These are phyloP conservation scores for Hyposoter dolosus DNA, from an alignment of 2,888 invertebrate species.

Conservation along the genomic window DNA sequence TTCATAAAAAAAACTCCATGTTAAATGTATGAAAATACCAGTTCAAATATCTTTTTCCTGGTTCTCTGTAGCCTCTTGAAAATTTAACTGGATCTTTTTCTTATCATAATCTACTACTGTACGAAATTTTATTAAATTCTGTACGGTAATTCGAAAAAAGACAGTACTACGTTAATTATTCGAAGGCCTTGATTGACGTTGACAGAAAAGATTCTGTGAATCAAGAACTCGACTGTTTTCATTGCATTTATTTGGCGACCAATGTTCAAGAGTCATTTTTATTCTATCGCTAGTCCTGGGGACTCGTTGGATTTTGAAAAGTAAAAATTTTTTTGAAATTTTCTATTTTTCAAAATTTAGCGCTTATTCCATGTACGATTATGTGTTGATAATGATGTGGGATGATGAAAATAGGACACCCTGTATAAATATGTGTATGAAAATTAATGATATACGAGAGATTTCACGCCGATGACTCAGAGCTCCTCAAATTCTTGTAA, in stretches of 20 bases:
- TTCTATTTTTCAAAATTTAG: not conserved
- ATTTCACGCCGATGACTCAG: not conserved
- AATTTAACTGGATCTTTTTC: too few species aligned
- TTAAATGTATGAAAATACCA: too few species aligned
- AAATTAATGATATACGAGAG: not conserved
- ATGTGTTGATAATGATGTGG: not conserved
- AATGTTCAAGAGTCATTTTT: not conserved
- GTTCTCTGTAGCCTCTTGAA: too few species aligned
- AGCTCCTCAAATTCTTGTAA: not conserved
- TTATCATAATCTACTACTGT: too few species aligned
- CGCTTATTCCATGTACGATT: not conserved
- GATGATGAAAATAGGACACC: not conserved
- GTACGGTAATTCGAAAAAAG: too few species aligned
- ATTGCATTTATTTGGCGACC: not conserved
- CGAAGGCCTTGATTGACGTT: not conserved
- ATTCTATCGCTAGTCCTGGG: not conserved
- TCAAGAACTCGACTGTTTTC: not conserved
- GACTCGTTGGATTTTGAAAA: too few species aligned
- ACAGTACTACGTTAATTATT: too few species aligned
- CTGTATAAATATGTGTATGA: conserved; percentile 3
- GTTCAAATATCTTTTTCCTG: too few species aligned
- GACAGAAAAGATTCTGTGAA: not conserved
- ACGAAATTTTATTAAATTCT: too few species aligned
- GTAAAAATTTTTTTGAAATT: too few species aligned
- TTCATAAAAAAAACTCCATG: too few species aligned